Base-by-base conservation (phyloP, 2,113 vertebrate species). In the Spilogale gracilis region DNA sequence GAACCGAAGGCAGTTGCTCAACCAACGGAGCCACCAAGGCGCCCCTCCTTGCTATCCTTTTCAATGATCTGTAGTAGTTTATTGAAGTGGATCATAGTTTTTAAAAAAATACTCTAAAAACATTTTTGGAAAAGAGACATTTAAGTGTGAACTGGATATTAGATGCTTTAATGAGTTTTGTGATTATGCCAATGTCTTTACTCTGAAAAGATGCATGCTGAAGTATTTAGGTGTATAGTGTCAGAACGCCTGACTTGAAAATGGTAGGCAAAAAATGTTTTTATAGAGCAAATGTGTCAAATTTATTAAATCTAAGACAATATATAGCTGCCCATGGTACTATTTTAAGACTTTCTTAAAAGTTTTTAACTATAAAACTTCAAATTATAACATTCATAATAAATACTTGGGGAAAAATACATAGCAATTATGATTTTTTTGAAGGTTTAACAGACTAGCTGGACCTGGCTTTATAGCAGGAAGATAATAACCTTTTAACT, bases 401-500 rank as follows among this genome's bases (percentile, higher is more conserved):
- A 73, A 91, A 91, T 71, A 25, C 4, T 18, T 90, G 30, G 38
- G 8, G 11, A 12, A 23, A 43, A 92, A 87, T 50, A 71, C 17
- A 32, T 45, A 93, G 18, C 16, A 90, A 56, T 71, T 56, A 61
- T n/a, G 11, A 7, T 10, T 87, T 94, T 65, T 89, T 58, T 89
- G 11, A 32, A 84, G 32, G 32, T 92, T 90, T 71, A 89, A 69
- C 43, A 79, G 65, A 82, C 12, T 74, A n/a, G 27, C 60, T 45
- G 60, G 50, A 52, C 50, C n/a, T 89, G 69, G 43, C 45, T 84
- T 71, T 93, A 23, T 38, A 84, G 61, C 78, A 56, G 45, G 20
- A 96, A 89, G 54, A 61, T 74, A 89, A 58, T 94, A 84, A 52
- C 3, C 9, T 96, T 94, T 79, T 61, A 45, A 84, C 84, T 89